Base-by-base conservation (phyloP, 2,888 invertebrate species). In the Ectemnius lituratus region DNA sequence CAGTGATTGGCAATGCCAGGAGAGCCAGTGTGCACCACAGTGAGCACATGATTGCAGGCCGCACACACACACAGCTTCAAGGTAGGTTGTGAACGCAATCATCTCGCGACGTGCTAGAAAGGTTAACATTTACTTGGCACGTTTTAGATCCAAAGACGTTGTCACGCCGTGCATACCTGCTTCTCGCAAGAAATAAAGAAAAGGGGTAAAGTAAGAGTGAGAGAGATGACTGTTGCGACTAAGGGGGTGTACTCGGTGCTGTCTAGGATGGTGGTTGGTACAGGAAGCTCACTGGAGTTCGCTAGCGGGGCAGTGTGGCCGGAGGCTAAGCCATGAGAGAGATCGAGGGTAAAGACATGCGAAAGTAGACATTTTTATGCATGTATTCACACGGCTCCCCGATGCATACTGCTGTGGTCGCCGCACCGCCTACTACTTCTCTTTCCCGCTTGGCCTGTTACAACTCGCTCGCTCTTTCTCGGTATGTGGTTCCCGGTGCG, bases 361-460 rank as follows among this genome's bases (percentile, higher is more conserved):
- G 76, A 79, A 78, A 82, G 76, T 72, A 85, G 83, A 84, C 82
- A 86, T 86, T 87, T 87, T 86, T 85, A 86, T 87, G 86, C 86
- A 86, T 86, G 83, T 82, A 86, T 86, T 85, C 83, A 73, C 80
- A 84, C 80, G 70, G 74, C 78, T 85, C 86, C 83, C 85, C 78
- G 83, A 80, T 85, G 86, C 79, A 81, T 78, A 80, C 79, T 78
- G 11, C 37, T 37, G 77, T 71, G 64, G 70, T 59, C 46, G 23
- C 20, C 71, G 59, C 46, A 18, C 20, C 71, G 59, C 60, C 70
- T 61, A 62, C 37, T 11, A 4, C 6, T 1, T 37, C 37, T 37
- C 11, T 37, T 11, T 37, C 37, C 11, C 5, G 37, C 8, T 8
- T 8, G 5, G 8, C 8, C 37, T 2, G 1, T 2, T 11, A 37